These are phyloP conservation scores for Poecilobothrus nobilitatus DNA, from an alignment of 2,888 invertebrate genomes.

Conservation along the genomic window DNA sequence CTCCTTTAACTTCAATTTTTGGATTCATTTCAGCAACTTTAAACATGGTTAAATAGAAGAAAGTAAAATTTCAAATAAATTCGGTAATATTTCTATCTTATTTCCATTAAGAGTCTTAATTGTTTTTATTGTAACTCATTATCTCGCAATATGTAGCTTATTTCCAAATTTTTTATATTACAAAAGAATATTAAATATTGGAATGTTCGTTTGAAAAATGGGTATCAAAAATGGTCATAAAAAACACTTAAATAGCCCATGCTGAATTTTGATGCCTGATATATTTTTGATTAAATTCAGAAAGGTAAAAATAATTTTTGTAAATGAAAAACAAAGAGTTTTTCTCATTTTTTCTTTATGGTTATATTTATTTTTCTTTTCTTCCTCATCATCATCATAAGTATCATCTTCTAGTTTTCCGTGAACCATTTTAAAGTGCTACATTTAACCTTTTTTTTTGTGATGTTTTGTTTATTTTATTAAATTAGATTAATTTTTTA, in stretches of 20 bases:
- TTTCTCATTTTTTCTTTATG: background rate
- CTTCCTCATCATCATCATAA: background rate
- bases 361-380: background rate
- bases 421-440: background rate
- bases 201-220: too few relatives aligned
- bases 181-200: too few relatives aligned
- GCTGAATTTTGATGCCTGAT: background rate
- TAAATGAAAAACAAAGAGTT: background rate
- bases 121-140: too few relatives aligned
- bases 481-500: conserved; percentile 1
- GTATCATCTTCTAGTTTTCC: background rate
- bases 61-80: too few relatives aligned
- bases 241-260: background rate
- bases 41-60: too few relatives aligned
- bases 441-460: background rate
- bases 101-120: too few relatives aligned
- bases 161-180: too few relatives aligned
- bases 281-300: background rate
- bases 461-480: background rate
- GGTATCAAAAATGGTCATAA: too few relatives aligned
- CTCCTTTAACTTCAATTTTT: too few relatives aligned
- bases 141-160: too few relatives aligned
- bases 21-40: too few relatives aligned
- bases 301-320: background rate
- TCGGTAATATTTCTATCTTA: too few relatives aligned